Evolutionary conservation across 1,140 invertebrate species (phyloP), one percentile per base, ranked within the genome.

Genomic region (Potamilus streckersoni): DNA sequence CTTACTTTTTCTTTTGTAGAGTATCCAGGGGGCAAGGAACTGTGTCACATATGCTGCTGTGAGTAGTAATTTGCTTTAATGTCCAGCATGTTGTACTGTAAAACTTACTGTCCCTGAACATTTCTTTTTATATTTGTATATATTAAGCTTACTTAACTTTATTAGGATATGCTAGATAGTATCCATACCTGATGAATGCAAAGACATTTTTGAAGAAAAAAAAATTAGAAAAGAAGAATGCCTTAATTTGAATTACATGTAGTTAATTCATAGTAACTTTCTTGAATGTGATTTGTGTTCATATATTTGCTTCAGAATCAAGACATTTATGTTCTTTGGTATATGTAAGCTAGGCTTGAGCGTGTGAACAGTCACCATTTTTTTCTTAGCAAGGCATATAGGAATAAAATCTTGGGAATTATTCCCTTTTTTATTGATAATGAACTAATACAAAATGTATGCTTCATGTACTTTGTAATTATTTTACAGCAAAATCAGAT

Each of bases 11-110:
- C 56, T 76, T 76, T 79, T 75, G 61, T 75, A 87, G 83, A 84
- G 87, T 70, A 75, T 90, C 17, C 84, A 84, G 67, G 82, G 84
- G 74, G 87, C 89, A 27, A 81, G 80, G 62, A 83, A 83, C 58
- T 89, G 88, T 83, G 88, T 90, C 12, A 83, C 83, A 17, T 88
- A 86, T 77, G 81, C 84, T 20, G 78, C 76, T 81, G 84, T 86
- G 81, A 79, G 74, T 69, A 58, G 17, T 59, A 8, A 11, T 71
- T 71, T 23, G 6, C 19, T 62, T 68, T 8, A n/a, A 0, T 62
- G 11, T n/a, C 19, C 8, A 62, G 13, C 12, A 19, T 62, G 6
- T 8, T 11, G 6, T 19, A n/a, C 23, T n/a, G 11, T 62, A n/a
- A 23, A n/a, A n/a, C 19, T 23, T 38, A 11, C 6, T 64, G 60